phyloP scores from a whole-genome alignment of 2,888 invertebrate species.

The Nemotelus pantherinus region DNA sequence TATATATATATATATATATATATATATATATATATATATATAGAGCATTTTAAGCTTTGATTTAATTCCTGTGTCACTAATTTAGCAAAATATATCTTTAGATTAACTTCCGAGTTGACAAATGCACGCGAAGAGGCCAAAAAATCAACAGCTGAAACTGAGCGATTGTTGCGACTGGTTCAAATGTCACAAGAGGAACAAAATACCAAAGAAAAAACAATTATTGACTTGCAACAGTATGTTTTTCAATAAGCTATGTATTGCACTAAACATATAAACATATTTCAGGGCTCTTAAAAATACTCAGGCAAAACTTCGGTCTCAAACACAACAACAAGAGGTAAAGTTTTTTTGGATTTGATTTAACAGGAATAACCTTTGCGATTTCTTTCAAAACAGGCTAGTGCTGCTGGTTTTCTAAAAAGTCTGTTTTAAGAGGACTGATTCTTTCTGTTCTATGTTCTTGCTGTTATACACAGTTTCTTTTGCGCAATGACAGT shows the following conservation, averaged over 20 bases:
- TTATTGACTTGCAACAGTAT: constrained; percentile 92
- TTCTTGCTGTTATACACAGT: too few relatives aligned
- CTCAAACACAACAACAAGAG: constrained; percentile 81
- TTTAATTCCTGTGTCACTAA: too few relatives aligned
- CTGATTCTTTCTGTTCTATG: background rate
- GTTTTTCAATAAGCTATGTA: constrained; percentile 59
- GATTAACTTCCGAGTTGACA: constrained; percentile 69
- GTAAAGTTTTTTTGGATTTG: constrained; percentile 54
- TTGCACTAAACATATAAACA: constrained; percentile 36
- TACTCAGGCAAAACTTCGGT: constrained; percentile 89
- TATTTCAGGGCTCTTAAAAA: constrained; percentile 83
- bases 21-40: too few relatives aligned
- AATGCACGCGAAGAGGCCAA: constrained; percentile 83
- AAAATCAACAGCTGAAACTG: constrained; percentile 86
- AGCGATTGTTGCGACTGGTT: constrained; percentile 85
- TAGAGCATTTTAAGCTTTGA: too few relatives aligned
- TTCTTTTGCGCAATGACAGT: too few relatives aligned
- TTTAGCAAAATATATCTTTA: constrained; percentile 46
- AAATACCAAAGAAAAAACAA: constrained; percentile 90
- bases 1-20: too few relatives aligned
- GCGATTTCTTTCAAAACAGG: constrained; percentile 66
- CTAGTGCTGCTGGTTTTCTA: constrained; percentile 92
- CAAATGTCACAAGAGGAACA: constrained; percentile 95
- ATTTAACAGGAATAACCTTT: background rate
- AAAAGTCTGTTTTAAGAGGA: constrained; percentile 89